Base-by-base conservation (phyloP, 2,113 vertebrate species). In the Tiliqua scincoides region DNA sequence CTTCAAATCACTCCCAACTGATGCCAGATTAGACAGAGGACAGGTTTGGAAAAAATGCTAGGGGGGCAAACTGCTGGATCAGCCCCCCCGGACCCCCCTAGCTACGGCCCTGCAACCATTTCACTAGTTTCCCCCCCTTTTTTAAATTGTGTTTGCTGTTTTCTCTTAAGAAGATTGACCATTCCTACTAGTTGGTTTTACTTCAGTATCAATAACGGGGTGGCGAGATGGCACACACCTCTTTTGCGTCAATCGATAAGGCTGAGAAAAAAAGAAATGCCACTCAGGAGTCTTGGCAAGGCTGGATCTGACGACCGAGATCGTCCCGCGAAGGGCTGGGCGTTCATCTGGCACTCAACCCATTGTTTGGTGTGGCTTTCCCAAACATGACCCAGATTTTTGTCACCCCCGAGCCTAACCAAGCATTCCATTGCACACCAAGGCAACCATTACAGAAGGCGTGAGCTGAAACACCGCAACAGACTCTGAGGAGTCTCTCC, bases 361-460 rank as follows among this genome's bases (percentile, higher is more conserved):
- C 73, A 54, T 85, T 65, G 73, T 65, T 75, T 35, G 3, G 54
- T 14, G 17, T n/a, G 37, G 70, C 70, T 65, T 73, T 74, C 71
- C 70, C 82, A 83, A 74, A 59, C 32, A 59, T 78, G 65, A 78
- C 75, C 84, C 63, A 70, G n/a, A 78, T 85, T 59, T 54, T 27
- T 23, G 63, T 25, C 63, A 4, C 7, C 61, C 17, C 32, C 32
- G 23, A 43, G 48, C 32, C 37, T 67, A 8, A 12, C n/a, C 30
- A 0, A n/a, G 0, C n/a, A 35, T 59, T 32, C 68, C 17, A 27
- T 30, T 68, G 61, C 30, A 9, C 25, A 82, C 71, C 11, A 4
- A 77, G 73, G 86, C 54, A 83, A 78, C 52, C 75, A 20, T 52
- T 72, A 21, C 11, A 57, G 63, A 52, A 87, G 86, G 35, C 18